phyloP scores from a whole-genome alignment of 2,888 invertebrate genomes.

The Drosophila pseudotakahashii region DNA sequence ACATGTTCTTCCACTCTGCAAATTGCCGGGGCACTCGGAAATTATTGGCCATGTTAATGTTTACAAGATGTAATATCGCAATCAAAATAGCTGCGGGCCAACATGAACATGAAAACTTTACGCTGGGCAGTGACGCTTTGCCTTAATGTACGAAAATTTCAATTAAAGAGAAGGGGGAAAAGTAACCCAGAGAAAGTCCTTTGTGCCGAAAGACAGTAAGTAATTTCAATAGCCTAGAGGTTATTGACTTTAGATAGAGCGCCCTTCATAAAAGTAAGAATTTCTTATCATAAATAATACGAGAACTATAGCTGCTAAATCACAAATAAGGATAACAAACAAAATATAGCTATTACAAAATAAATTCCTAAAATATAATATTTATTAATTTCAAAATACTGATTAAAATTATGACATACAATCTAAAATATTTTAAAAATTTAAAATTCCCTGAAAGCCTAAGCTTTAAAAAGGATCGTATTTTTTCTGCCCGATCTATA shows the following conservation, averaged over 20 bases:
- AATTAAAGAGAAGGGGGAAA: conserved; percentile 13
- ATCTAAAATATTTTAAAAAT: too few relatives aligned
- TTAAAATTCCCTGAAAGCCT: neutral
- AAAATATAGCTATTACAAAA: too few relatives aligned
- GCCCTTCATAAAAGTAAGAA: too few relatives aligned
- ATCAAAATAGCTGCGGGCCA: conserved; percentile 68
- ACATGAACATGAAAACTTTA: conserved; percentile 46
- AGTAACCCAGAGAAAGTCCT: conserved; percentile 35
- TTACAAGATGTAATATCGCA: conserved; percentile 73
- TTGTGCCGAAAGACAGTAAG: neutral
- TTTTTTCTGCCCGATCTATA: neutral
- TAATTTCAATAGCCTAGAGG: neutral
- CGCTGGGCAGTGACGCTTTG: conserved; percentile 32
- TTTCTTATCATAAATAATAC: too few relatives aligned
- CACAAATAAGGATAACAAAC: too few relatives aligned
- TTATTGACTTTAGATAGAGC: too few relatives aligned
- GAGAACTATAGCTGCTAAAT: too few relatives aligned
- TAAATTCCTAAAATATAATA: too few relatives aligned
- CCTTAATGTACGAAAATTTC: conserved; percentile 15
- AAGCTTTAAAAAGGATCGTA: neutral
- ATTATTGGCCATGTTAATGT: conserved; percentile 71
- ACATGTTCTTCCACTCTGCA: conserved; percentile 65
- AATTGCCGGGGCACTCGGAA: conserved; percentile 59
- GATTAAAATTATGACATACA: too few relatives aligned
- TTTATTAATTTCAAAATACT: too few relatives aligned